A percentile compares a stretch with the other conserved stretches of the same genome.
Evolutionary conservation across 2,888 invertebrate genomes (phyloP).

Genomic region (Galerucella calmariensis): DNA sequence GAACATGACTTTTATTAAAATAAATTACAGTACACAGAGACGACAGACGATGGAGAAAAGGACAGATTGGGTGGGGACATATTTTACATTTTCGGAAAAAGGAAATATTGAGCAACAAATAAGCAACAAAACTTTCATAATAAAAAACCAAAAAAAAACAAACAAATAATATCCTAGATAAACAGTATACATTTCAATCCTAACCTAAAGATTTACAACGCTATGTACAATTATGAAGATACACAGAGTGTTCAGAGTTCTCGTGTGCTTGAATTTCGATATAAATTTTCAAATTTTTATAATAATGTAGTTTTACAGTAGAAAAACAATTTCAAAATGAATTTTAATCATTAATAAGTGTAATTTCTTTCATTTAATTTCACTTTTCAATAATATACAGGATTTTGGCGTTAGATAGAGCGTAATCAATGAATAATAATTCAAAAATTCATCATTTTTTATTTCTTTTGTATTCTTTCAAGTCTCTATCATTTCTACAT

Average conservation of each 20-base stretch:
- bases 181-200: conserved; percentile 66
- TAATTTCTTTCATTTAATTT: no score
- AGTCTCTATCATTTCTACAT: no score
- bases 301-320: background rate
- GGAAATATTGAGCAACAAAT: conserved; percentile 66
- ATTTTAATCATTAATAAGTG: no score
- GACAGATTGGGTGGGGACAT: conserved; percentile 46
- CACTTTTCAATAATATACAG: no score
- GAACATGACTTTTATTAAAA: conserved; percentile 67
- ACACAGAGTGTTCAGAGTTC: conserved; percentile 23
- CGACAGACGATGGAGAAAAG: conserved; percentile 55
- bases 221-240: conserved; percentile 45
- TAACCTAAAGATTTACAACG: conserved; percentile 63
- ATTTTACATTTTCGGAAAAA: conserved; percentile 61
- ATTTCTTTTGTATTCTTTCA: no score
- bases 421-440: no score
- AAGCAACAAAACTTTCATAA: conserved; percentile 64
- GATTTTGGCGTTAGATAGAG: no score
- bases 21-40: conserved; percentile 67
- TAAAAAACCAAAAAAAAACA: conserved; percentile 58
- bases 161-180: conserved; percentile 61
- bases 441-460: no score
- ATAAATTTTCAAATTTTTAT: background rate
- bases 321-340: no score
- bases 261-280: background rate